phyloP scores from a whole-genome alignment of 2,888 invertebrate genomes.

The Cylloceria caligata region DNA sequence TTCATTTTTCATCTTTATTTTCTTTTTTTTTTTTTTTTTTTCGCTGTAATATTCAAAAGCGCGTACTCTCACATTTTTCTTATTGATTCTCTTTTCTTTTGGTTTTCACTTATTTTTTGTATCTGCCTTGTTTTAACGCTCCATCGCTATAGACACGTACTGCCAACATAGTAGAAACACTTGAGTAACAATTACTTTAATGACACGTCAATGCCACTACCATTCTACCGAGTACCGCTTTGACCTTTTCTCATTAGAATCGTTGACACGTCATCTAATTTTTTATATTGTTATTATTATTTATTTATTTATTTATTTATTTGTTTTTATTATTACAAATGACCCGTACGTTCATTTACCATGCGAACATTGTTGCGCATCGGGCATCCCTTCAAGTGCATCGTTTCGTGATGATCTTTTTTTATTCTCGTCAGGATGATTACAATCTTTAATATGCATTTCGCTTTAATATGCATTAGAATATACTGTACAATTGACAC shows the following conservation, averaged over 20 bases:
- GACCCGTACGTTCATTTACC: constrained; percentile 51
- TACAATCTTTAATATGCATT: constrained; percentile 42
- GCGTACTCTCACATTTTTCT: constrained; percentile 29
- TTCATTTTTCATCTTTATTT: constrained; percentile 13
- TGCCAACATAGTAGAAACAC: constrained; percentile 54
- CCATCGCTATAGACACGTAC: constrained; percentile 51
- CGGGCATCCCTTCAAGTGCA: constrained; percentile 66
- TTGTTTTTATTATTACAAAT: constrained; percentile 34
- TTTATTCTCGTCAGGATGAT: constrained; percentile 35
- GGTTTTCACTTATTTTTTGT: constrained; percentile 12
- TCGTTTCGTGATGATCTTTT: constrained; percentile 65
- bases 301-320: constrained; percentile 10
- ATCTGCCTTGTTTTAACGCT: constrained; percentile 24
- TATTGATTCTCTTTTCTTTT: constrained; percentile 30
- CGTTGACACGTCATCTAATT: constrained; percentile 13
- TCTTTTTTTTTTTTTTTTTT: constrained; percentile 6
- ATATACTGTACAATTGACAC: constrained; percentile 50
- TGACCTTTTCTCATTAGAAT: constrained; percentile 43
- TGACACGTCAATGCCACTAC: constrained; percentile 42
- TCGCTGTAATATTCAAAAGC: constrained; percentile 30
- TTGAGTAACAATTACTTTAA: constrained; percentile 50
- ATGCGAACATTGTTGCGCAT: constrained; percentile 62
- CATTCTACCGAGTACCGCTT: constrained; percentile 48
- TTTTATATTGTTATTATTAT: constrained; percentile 18
- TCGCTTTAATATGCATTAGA: no score